Base-by-base conservation (phyloP, 2,888 invertebrate genomes). In the Colletes collaris region DNA sequence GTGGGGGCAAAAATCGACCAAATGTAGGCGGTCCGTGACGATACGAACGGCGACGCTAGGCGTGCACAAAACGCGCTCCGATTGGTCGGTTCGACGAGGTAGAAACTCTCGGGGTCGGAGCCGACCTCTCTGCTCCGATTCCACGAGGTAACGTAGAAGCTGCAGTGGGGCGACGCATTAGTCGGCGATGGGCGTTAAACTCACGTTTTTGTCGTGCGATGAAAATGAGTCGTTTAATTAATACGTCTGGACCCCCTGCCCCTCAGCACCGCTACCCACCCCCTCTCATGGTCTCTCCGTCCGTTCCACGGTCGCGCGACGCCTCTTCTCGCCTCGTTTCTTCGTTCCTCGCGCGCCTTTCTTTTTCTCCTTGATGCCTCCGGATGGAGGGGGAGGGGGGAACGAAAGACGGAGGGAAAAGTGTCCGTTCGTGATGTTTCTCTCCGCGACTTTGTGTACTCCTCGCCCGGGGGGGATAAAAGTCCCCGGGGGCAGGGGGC, bases 171-270 rank as follows among this genome's bases (percentile, higher is more conserved):
- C 88, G 77, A 88, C 87, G 84, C 82, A 87, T 86, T 86, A 86
- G 84, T 65, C 78, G 71, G 16, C 86, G 91, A 92, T 91, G 92
- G 92, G 92, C 92, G 92, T 92, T 92, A 89, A 90, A 89, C 89
- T 89, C 87, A 85, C 90, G 90, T 91, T 92, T 90, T 91, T 90
- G 90, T 89, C 88, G 87, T 88, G 88, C 90, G 91, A 92, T 92
- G 90, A 91, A 92, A 92, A 92, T 92, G 92, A 92, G 91, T 89
- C 92, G 90, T 92, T 93, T 93, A 92, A 93, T 93, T 93, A 92
- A 93, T 93, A 93, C 90, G 92, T 92, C 92, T 93, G 91, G 88
- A 75, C 68, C 66, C 68, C 70, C 59, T 13, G 63, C 62, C 76
- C 62, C 53, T 84, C 82, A 79, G 78, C 82, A 19, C n/a, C 49